Base-by-base conservation (phyloP, 2,888 invertebrate species). In the Drosophila merina region DNA sequence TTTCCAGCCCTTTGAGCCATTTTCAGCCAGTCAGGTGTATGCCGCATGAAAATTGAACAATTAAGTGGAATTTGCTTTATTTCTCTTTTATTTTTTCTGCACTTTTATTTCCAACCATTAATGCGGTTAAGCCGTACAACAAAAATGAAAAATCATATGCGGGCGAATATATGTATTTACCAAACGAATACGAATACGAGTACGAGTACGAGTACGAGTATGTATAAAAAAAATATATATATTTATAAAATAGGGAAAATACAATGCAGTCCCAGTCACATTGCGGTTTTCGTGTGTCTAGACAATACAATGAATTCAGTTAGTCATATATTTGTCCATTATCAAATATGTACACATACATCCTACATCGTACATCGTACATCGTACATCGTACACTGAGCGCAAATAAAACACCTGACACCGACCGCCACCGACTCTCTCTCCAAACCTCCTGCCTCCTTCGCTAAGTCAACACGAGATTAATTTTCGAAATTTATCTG, bases 271-370 rank as follows among this genome's bases (percentile, higher is more conserved):
- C 85, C 51, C 68, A 63, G 67, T 67, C 64, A 58, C 55, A 72
- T 60, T 83, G 82, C 86, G 82, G 82, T 83, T 88, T 87, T 80
- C 59, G 47, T 75, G 71, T 83, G 82, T 83, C 82, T 83, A 83
- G 82, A 83, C 82, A 88, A 88, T 75, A 88, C 88, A 83, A 88
- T 83, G 88, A 88, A 83, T 83, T 79, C 84, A 86, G 86, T 83
- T 88, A 83, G 88, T 64, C 83, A 81, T 83, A 79, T 79, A 85
- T 80, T 86, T 81, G 75, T 85, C 86, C 86, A 81, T 85, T 86
- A 81, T 85, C 77, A 82, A 72, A 72, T 55, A 54, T 56, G 49
- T 40, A 45, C 44, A 4, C 59, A 45, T 51, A 5, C 59, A 20
- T 20, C 20, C 2, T 20, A 20, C 20, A 74, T 14, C 14, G 14